phyloP scores from a whole-genome alignment of 1,140 invertebrate species.

The Sesamia nonagrioides region DNA sequence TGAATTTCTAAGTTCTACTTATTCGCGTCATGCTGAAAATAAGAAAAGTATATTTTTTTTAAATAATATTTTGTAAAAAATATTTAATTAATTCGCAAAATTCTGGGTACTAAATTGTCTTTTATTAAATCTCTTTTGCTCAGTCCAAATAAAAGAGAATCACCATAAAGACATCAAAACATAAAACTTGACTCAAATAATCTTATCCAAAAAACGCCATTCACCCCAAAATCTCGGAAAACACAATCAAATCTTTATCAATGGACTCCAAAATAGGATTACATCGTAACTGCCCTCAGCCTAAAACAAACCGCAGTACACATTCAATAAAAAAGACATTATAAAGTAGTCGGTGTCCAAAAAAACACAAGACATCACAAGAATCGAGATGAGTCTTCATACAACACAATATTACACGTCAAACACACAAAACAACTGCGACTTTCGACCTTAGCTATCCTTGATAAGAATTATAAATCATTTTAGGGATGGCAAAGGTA shows the following conservation, averaged over 20 bases:
- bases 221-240: slow-evolving; percentile 11
- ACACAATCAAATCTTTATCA: slow-evolving; percentile 43
- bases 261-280: slow-evolving; percentile 45
- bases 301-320: slow-evolving; percentile 42
- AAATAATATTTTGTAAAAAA: no score
- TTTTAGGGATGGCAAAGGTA: not conserved
- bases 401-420: not conserved
- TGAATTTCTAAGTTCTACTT: not conserved
- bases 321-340: slow-evolving; percentile 77
- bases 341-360: slow-evolving; percentile 73
- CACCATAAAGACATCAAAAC: not conserved
- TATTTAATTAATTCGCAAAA: not conserved
- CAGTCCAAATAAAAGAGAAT: not conserved
- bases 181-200: not conserved
- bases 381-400: slow-evolving; percentile 57
- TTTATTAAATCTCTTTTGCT: not conserved
- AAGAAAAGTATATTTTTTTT: no score
- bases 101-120: no score
- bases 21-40: no score
- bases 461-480: slow-evolving; percentile 15
- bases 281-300: slow-evolving; percentile 20
- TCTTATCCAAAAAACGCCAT: slow-evolving; percentile 9
- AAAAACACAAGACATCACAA: slow-evolving; percentile 60
- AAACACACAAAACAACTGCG: slow-evolving; percentile 44
- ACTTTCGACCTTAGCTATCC: slow-evolving; percentile 54